These are phyloP conservation scores for Porites divaricata DNA, from an alignment of 92 coral and sea anemone species.

Conservation along the genomic window DNA sequence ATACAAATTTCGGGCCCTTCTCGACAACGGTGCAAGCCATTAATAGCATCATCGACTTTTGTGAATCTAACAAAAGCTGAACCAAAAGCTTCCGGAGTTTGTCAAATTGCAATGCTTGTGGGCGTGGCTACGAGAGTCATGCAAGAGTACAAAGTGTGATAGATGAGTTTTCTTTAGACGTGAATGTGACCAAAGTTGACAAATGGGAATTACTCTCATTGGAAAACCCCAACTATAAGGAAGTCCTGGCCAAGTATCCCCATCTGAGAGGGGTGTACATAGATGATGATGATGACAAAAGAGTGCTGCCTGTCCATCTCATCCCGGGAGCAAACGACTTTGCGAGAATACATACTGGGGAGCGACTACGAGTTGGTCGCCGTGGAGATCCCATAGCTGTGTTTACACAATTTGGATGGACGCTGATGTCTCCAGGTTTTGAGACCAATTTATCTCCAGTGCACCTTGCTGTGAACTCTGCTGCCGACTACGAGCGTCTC, in stretches of 20 bases:
- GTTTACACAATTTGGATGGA: slow-evolving; percentile 74
- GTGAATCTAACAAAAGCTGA: slow-evolving; percentile 62
- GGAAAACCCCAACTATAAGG: slow-evolving; percentile 68
- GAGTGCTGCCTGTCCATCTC: slow-evolving; percentile 62
- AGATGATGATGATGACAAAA: slow-evolving; percentile 62
- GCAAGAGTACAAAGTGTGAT: slow-evolving; percentile 70
- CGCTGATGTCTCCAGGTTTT: slow-evolving; percentile 72
- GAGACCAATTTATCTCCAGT: slow-evolving; percentile 42
- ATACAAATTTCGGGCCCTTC: slow-evolving; percentile 67
- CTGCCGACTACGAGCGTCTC: slow-evolving; percentile 54
- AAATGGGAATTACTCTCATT: slow-evolving; percentile 61
- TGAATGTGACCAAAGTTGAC: slow-evolving; percentile 62
- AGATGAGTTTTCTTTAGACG: slow-evolving; percentile 54
- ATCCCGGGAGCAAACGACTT: slow-evolving; percentile 69
- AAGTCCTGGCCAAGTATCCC: slow-evolving; percentile 48
- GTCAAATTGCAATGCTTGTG: slow-evolving; percentile 72
- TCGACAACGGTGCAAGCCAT: slow-evolving; percentile 83
- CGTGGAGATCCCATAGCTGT: slow-evolving; percentile 77
- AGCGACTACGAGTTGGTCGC: slow-evolving; percentile 65
- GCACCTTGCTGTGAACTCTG: slow-evolving; percentile 63
- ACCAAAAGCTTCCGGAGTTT: slow-evolving; percentile 47
- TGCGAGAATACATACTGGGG: slow-evolving; percentile 63
- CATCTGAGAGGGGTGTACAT: slow-evolving; percentile 66
- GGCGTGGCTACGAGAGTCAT: slow-evolving; percentile 65
- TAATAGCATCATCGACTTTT: slow-evolving; percentile 67